phyloP scores from a whole-genome alignment of 2,113 vertebrate species.

The Ptilorrhoa leucosticta region DNA sequence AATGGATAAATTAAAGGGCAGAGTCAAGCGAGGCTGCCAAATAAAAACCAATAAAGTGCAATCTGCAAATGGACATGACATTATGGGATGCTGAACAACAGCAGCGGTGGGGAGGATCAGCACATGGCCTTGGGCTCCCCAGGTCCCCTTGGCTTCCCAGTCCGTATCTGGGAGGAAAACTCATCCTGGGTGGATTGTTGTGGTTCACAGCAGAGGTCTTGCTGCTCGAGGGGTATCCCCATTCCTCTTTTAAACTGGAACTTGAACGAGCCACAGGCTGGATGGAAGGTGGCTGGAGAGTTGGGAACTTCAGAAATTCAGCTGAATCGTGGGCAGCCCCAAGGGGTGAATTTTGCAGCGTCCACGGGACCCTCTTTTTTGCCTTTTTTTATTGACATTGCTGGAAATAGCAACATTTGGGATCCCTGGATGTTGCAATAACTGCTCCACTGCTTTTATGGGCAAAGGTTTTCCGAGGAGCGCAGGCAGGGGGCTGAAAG shows the following conservation, averaged over 20 bases:
- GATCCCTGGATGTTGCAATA: not conserved
- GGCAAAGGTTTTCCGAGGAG: not conserved
- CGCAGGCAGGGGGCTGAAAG: slow-evolving; percentile 6
- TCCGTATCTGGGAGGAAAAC: not conserved
- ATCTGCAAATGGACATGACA: slow-evolving; percentile 41
- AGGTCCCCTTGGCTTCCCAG: not conserved
- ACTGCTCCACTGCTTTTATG: not conserved
- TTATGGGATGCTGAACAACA: slow-evolving; percentile 17
- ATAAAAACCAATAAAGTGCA: slow-evolving; percentile 62
- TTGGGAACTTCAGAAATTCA: not conserved
- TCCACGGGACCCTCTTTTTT: rapidly evolving
- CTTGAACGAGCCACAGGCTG: rapidly evolving
- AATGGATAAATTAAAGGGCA: slow-evolving; percentile 69
- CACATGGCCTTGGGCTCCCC: not conserved
- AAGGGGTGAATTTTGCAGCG: not conserved
- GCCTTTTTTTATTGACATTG: not conserved
- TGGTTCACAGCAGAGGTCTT: no score
- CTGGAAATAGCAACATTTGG: not conserved
- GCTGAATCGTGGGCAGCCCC: not conserved
- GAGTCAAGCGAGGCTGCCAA: slow-evolving; percentile 47
- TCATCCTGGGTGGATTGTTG: not conserved
- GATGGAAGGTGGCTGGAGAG: not conserved
- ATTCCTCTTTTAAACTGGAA: not conserved
- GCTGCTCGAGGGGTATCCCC: not conserved
- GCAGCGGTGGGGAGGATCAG: not conserved